phyloP scores from a whole-genome alignment of 2,888 invertebrate species.

The Amaurobius ferox region DNA sequence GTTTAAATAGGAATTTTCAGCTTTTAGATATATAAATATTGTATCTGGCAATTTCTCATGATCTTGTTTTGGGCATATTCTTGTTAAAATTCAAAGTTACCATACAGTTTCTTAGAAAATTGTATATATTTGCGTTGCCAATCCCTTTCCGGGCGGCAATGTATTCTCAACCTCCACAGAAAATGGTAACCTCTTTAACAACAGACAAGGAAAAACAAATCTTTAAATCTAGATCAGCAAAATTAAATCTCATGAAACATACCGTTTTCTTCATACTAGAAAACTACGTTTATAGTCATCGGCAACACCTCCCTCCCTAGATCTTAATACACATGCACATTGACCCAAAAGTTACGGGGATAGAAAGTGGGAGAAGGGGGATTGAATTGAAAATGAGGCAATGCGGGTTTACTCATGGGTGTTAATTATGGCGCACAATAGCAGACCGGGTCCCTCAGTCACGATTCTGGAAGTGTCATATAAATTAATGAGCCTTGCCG shows the following conservation, averaged over 20 bases:
- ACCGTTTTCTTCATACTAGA: not conserved
- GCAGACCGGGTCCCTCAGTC: slow-evolving; percentile 33
- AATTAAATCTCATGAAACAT: not conserved
- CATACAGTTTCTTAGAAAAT: no score
- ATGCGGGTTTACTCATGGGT: slow-evolving; percentile 59
- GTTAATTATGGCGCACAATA: slow-evolving; percentile 65
- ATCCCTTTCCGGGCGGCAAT: not conserved
- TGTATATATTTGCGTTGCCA: not conserved
- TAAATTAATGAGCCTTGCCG: slow-evolving; percentile 68
- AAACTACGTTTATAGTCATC: not conserved
- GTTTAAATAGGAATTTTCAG: no score
- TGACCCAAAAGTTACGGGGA: slow-evolving; percentile 8
- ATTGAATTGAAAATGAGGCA: slow-evolving; percentile 61
- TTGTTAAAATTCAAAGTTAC: no score
- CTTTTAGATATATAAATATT: no score
- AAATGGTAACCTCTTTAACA: not conserved
- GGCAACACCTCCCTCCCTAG: not conserved
- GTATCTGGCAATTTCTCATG: no score
- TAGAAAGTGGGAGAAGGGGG: slow-evolving; percentile 13
- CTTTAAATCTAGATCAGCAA: not conserved
- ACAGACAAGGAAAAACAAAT: not conserved
- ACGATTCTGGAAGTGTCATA: slow-evolving; percentile 68
- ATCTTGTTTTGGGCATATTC: no score
- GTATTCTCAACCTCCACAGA: not conserved
- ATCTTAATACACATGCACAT: not conserved